Base-by-base conservation (phyloP, 2,797 vertebrate species). In the Pipistrellus nathusii region DNA sequence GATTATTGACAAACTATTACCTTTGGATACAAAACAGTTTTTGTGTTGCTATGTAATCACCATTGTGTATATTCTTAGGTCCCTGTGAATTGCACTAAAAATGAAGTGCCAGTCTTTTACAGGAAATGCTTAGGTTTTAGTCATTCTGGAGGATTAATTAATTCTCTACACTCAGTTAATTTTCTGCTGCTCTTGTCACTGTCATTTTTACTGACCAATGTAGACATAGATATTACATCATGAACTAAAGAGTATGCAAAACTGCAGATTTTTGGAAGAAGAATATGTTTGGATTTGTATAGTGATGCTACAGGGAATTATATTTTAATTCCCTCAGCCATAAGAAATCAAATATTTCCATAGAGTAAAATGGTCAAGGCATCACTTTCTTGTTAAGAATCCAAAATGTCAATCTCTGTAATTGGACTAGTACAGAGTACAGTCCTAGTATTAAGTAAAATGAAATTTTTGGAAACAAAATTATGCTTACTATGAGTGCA, bases 391-490 rank as follows among this genome's bases (percentile, higher is more conserved):
- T 77, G 23, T 21, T 21, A 72, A 81, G 8, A 90, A 46, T 18
- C 3, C 1, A 9, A 75, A 72, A 88, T 90, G 15, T 59, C 94
- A 86, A 93, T 90, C 93, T 75, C 66, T 96, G 2, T 87, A 93
- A 96, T 85, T 96, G 85, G 7, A 78, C 38, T 66, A 30, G 62
- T 23, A 53, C 68, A 90, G 90, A 87, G 66, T 62, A 73, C 66
- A 90, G n/a, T 76, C 6, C 30, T 90, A 62, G 80, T 41, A 41
- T 64, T 95, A 96, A 72, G 35, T 35, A 86, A 95, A 96, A 92
- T 94, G 91, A 96, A 96, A 95, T 84, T 94, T 96, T 20, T 30
- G 51, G 66, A 57, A 96, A 68, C 12, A 88, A 89, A 87, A 66
- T 62, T 91, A 6, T 30, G 32, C 17, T 95, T 48, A 12, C 0